Base-by-base conservation (phyloP, 2,888 invertebrate species). In the Polyommatus icarus region DNA sequence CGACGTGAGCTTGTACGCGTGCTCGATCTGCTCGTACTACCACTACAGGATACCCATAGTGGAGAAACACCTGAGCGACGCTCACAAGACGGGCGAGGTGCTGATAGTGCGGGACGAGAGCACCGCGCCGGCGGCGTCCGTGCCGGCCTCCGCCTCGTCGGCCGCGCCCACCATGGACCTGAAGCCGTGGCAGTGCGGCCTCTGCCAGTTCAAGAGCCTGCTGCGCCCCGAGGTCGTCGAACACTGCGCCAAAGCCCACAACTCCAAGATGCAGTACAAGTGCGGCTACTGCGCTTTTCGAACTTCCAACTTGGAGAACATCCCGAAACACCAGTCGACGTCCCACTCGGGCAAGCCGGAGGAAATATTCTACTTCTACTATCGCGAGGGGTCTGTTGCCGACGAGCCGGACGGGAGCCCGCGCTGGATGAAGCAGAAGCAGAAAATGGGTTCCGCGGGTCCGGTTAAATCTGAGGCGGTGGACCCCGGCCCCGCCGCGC, bases 1-100 rank as follows among this genome's bases (percentile, higher is more conserved):
- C 89, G 97, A 97, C 81, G 90, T 94, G 7, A 94, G 95, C 79
- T 89, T 98, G 57, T 97, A 96, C 88, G 96, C 96, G 82, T 98
- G 98, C 88, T 95, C 95, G 0, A 90, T 93, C 79, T 98, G 98
- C 84, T 85, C 91, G 57, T 96, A 95, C 86, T 94, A 96, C 81
- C 96, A 97, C 86, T 95, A 95, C 84, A 95, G 95, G 81, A 95
- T 92, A 71, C 91, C 94, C 75, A 89, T 95, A 8, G 93, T 97
- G 3, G 97, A 97, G 79, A 95, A 95, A 40, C 98, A 98, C 86
- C 85, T 96, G 1, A 80, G 87, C 0, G 96, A 96, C 0, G 91
- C 92, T 32, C 97, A 97, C 84, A 95, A 95, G 36, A 90, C 90
- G 32, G 78, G 90, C 88, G 79, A 88, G 90, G 46, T 95, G 89